Evolutionary conservation across 2,113 vertebrate genomes (phyloP).

Genomic region (Natator depressus): DNA sequence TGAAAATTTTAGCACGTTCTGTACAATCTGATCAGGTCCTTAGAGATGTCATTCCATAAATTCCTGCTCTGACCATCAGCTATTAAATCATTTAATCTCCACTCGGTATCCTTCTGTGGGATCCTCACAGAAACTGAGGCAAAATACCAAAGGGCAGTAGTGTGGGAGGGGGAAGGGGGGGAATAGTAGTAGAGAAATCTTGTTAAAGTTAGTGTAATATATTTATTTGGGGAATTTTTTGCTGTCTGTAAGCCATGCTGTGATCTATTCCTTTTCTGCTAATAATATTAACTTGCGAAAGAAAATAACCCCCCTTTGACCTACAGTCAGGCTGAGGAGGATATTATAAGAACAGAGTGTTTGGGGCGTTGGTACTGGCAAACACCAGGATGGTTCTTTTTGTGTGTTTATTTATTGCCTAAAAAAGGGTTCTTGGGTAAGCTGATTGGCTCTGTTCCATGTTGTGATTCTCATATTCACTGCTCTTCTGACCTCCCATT

Average conservation of each 20-base stretch:
- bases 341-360: background rate
- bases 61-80: constrained; percentile 68
- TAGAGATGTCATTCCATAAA: constrained; percentile 70
- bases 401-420: background rate
- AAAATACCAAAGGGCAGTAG: constrained; percentile 11
- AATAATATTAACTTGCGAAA: background rate
- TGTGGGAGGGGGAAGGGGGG: background rate
- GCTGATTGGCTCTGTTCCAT: constrained; percentile 74
- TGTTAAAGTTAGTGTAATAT: background rate
- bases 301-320: background rate
- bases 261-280: background rate
- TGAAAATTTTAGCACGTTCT: constrained; percentile 52
- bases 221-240: background rate
- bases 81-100: constrained; percentile 24
- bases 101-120: constrained; percentile 36
- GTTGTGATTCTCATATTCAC: constrained; percentile 75
- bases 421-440: constrained; percentile 53
- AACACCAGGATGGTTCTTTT: accelerated
- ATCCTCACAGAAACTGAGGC: background rate
- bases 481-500: constrained; percentile 55
- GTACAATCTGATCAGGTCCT: constrained; percentile 57
- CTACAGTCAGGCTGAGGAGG: background rate
- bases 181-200: background rate
- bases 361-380: background rate
- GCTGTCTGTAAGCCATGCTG: background rate